Evolutionary conservation across 2,888 invertebrate species (phyloP).

Genomic region (Ptychoptera contaminata): DNA sequence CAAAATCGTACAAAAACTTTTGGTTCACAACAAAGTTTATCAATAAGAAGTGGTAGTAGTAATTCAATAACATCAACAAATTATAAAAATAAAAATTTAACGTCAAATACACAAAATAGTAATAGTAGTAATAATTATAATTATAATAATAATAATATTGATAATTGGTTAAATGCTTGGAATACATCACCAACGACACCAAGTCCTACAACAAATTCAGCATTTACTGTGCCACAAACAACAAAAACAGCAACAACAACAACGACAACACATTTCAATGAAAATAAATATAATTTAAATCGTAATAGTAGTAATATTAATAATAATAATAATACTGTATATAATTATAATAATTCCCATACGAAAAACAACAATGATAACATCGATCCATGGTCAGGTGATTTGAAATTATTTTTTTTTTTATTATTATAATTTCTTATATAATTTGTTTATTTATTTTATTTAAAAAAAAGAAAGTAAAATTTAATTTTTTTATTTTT

Average conservation of each 20-base stretch:
- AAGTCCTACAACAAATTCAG: constrained; percentile 4
- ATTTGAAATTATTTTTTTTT: constrained; percentile 9
- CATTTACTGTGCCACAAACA: not conserved
- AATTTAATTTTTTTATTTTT: too few species aligned
- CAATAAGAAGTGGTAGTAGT: constrained; percentile 10
- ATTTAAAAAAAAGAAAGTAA: too few species aligned
- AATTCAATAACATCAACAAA: constrained; percentile 7
- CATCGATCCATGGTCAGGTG: constrained; percentile 16
- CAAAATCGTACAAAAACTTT: constrained; percentile 13
- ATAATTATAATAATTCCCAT: not conserved
- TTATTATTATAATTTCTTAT: too few species aligned
- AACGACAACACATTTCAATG: constrained; percentile 1
- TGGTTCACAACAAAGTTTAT: constrained; percentile 14
- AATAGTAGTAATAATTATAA: constrained; percentile 4
- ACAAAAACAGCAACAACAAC: not conserved
- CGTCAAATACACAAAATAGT: constrained; percentile 5
- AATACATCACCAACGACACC: constrained; percentile 13
- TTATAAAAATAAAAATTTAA: constrained; percentile 3
- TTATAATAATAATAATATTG: constrained; percentile 8
- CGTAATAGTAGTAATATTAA: constrained; percentile 2
- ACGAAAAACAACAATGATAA: constrained; percentile 1
- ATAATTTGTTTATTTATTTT: too few species aligned
- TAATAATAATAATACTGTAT: constrained; percentile 1
- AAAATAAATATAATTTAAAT: constrained; percentile 3
- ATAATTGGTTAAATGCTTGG: constrained; percentile 15